Conservation (phyloP, 2,888 invertebrate species). For the Tineola bisselliella region DNA sequence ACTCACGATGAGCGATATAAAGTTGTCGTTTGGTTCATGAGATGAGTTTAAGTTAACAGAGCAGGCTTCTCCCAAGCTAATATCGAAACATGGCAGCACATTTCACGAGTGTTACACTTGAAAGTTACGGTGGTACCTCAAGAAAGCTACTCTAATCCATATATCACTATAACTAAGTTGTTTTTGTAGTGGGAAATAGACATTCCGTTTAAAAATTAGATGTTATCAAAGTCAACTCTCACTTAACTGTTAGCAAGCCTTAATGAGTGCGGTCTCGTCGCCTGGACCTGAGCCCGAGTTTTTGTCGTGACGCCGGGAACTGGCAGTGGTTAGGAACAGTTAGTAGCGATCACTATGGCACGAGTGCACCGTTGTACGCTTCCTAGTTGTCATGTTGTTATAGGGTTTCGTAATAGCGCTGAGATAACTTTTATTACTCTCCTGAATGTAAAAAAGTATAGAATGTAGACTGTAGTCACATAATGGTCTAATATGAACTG, state of each 20-base stretch:
- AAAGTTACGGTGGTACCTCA: too few species aligned
- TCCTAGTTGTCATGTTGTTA: conserved; percentile 4
- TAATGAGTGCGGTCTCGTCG: conserved; percentile 1
- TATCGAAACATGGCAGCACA: too few species aligned
- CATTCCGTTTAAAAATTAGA: too few species aligned
- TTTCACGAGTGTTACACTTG: too few species aligned
- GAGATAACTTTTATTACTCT: not conserved
- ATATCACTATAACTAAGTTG: too few species aligned
- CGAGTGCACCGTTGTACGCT: conserved; percentile 8
- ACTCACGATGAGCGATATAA: not conserved
- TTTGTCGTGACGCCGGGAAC: conserved; percentile 5
- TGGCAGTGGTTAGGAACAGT: conserved; percentile 14
- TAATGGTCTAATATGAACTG: too few species aligned
- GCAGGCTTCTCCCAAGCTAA: too few species aligned
- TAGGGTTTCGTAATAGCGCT: not conserved
- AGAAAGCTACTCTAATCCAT: too few species aligned
- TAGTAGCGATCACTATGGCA: conserved; percentile 13
- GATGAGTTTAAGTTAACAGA: too few species aligned
- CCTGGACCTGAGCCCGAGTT: not conserved
- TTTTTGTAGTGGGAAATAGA: too few species aligned
- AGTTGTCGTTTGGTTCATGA: not conserved
- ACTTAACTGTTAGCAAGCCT: not conserved
- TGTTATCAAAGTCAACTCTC: too few species aligned
- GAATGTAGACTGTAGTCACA: not conserved
- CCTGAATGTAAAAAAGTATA: not conserved